phyloP scores from a whole-genome alignment of 2,797 vertebrate genomes.

The Aythya fuligula region DNA sequence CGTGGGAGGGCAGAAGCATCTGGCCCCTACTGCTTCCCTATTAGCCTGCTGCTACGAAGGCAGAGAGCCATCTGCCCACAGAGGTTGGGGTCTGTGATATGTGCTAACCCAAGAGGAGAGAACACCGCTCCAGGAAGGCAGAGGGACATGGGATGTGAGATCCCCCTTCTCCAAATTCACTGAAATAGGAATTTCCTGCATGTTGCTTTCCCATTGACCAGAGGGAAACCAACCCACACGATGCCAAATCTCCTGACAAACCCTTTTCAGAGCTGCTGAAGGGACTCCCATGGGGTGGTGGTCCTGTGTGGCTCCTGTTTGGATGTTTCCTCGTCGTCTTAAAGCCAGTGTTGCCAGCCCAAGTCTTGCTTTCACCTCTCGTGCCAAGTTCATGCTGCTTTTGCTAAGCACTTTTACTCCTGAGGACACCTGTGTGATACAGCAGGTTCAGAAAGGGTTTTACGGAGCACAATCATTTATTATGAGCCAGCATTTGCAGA shows the following conservation, averaged over 20 bases:
- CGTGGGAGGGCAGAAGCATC: neutral
- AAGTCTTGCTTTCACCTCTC: neutral
- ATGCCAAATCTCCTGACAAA: fast-evolving
- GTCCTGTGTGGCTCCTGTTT: neutral
- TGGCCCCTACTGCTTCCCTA: neutral
- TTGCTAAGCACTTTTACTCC: neutral
- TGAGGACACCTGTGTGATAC: neutral
- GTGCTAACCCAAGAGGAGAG: neutral
- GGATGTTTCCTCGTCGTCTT: neutral
- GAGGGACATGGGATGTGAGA: neutral
- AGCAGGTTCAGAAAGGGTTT: neutral
- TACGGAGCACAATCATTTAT: neutral
- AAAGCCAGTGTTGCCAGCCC: neutral
- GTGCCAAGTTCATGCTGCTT: neutral
- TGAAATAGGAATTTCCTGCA: fast-evolving
- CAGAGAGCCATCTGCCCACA: neutral
- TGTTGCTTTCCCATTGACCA: neutral
- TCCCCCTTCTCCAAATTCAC: neutral
- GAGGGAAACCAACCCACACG: neutral
- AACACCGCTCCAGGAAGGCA: neutral
- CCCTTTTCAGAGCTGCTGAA: neutral
- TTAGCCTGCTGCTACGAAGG: neutral
- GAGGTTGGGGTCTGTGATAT: neutral
- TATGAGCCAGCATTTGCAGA: neutral
- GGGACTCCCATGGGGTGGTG: fast-evolving